Base-by-base conservation (phyloP, 2,888 invertebrate species). In the Yponomeuta sedellus region DNA sequence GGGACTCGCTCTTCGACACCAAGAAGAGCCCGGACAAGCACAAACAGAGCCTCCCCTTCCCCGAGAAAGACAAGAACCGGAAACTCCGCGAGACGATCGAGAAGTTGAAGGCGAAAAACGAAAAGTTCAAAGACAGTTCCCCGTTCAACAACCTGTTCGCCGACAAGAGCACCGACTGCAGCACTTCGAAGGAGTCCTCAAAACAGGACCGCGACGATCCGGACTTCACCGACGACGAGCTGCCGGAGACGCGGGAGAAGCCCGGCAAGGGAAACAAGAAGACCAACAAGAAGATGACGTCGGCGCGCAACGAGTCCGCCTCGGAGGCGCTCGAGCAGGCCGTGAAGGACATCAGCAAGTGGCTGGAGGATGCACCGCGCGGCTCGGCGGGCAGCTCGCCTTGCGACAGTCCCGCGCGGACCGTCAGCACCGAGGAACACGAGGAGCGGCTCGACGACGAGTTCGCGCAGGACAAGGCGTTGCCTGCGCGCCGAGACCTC, bases 291-390 rank as follows among this genome's bases (percentile, higher is more conserved):
- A 92, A 92, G 72, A 87, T 81, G 73, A 78, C 85, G 34, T 73
- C 77, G 10, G 89, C 88, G 61, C 92, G 92, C 73, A 93, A 92
- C 72, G 92, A 92, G 75, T 92, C 92, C 22, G 93, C 93, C 34
- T 93, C 93, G 61, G 86, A 90, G 75, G 91, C 88, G 44, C 75
- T 90, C 66, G 90, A 92, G 71, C 95, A 96, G 86, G 96, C 95
- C 20, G 90, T 95, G 0, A 95, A 97, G 92, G 97, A 97, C 79
- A 96, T 97, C 59, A 97, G 96, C 79, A 96, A 96, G 75, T 97
- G 97, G 96, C 85, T 97, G 68, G 96, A 97, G 75, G 96, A 96
- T 74, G 95, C 96, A 0, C 96, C 97, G 0, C 94, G 94, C 72
- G 93, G 94, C 69, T 93, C 95, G 0, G 94, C 94, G 73, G 94